Base-by-base conservation (phyloP, 1,140 invertebrate genomes). In the Apis florea region DNA sequence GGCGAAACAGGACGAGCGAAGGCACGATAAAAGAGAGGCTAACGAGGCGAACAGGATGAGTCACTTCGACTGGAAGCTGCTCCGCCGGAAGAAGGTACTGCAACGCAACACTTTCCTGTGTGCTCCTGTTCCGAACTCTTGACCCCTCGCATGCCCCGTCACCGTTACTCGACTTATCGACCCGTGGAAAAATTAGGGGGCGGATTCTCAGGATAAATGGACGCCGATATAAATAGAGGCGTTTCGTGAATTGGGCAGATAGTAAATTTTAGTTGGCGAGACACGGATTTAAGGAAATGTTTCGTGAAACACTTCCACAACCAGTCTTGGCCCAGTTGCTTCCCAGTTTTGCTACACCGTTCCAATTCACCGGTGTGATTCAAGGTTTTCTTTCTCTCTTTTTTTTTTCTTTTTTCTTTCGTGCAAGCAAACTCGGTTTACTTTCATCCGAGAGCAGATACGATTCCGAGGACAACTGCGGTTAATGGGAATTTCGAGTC, bases 51-150 rank as follows among this genome's bases (percentile, higher is more conserved):
- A 79, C 89, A 92, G 85, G 85, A 93, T 94, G 93, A 93, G 90
- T 91, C 92, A 94, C 87, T 94, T 94, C 85, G 93, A 94, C 89
- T 94, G 93, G 93, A 94, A 93, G 82, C 86, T 94, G 74, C 84
- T 94, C 74, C 92, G 93, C 82, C 91, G 93, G 83, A 94, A 93
- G 86, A 94, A 94, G 93, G 93, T 94, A 93, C 47, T 40, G 6
- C 31, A 40, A 84, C 47, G 83, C 26, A 75, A 79, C 64, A 80
- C 31, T 85, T 73, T 53, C 70, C 70, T n/a, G 49, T 61, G 79
- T 66, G 79, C 69, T 85, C 72, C 53, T 74, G 64, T 82, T 72
- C 61, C 66, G 54, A 70, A 51, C 59, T 74, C 70, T 75, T 70
- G 78, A 71, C 59, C 72, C 64, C 61, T 77, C 63, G 84, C 31